A percentile compares a stretch with the other conserved stretches of the same genome.
phyloP scores from a whole-genome alignment of 2,113 vertebrate species.

The Octodon degus region DNA sequence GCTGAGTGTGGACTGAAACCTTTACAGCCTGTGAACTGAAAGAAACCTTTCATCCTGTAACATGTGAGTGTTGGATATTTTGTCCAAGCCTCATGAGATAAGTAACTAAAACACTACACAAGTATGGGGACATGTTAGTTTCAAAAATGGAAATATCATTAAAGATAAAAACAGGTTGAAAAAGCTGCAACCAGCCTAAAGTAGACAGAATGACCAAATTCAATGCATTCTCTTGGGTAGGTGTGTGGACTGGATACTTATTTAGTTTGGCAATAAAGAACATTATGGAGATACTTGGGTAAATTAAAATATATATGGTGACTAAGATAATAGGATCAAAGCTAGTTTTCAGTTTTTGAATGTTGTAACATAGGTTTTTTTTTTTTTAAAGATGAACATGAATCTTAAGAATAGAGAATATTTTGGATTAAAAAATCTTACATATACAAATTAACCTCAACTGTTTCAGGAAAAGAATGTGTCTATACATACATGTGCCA shows the following conservation, averaged over 20 bases:
- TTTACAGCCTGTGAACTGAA: neutral
- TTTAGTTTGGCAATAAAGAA: neutral
- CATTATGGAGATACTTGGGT: neutral
- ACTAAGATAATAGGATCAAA: neutral
- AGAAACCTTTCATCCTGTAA: neutral
- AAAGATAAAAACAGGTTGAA: neutral
- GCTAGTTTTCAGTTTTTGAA: slow-evolving; percentile 8
- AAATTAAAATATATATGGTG: neutral
- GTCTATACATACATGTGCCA: neutral
- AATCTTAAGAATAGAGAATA: neutral
- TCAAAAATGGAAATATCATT: neutral
- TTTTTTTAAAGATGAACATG: neutral
- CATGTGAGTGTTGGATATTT: neutral
- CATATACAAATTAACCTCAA: neutral
- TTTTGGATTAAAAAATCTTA: neutral
- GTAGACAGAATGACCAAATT: neutral
- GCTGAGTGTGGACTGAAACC: neutral
- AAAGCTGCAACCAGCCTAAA: neutral
- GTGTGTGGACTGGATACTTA: neutral
- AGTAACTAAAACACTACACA: neutral
- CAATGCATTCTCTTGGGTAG: neutral
- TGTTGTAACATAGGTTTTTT: neutral
- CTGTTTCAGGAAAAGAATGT: neutral
- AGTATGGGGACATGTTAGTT: neutral
- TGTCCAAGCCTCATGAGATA: neutral